Percentiles rank a stretch among this genome's conserved stretches.
Evolutionary conservation across 1,140 invertebrate species (phyloP).

Genomic region (Drosophila serrata): DNA sequence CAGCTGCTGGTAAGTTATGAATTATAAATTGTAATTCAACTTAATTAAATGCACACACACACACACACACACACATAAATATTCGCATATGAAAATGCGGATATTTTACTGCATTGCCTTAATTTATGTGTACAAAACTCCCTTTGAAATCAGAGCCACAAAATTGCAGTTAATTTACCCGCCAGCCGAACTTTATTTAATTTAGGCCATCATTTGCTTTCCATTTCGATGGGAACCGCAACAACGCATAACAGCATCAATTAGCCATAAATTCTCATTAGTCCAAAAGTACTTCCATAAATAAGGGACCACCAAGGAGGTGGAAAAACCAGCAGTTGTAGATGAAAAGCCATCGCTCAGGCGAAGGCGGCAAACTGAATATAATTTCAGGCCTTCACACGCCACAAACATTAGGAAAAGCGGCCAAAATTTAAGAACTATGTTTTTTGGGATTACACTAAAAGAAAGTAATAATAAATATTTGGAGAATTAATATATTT

Average conservation of each 20-base stretch:
- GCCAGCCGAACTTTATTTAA: constrained; percentile 16
- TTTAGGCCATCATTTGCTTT: constrained; percentile 28
- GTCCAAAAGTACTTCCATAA: constrained; percentile 48
- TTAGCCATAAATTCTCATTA: constrained; percentile 75
- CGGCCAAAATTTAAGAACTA: constrained; percentile 16
- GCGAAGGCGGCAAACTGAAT: constrained; percentile 41
- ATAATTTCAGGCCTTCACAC: constrained; percentile 35
- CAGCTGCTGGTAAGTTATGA: constrained; percentile 37
- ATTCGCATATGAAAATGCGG: constrained; percentile 29
- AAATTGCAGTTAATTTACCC: constrained; percentile 33
- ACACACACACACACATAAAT: not conserved
- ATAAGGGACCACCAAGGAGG: constrained; percentile 11
- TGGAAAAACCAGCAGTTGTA: constrained; percentile 7
- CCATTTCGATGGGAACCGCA: constrained; percentile 15
- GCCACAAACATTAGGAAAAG: constrained; percentile 22
- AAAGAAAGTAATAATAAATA: not conserved
- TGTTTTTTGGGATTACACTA: not conserved
- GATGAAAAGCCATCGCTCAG: constrained; percentile 47
- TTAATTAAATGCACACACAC: constrained; percentile 52
- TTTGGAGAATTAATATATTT: not conserved
- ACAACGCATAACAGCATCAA: constrained; percentile 49
- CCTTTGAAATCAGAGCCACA: constrained; percentile 16
- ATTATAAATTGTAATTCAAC: constrained; percentile 66
- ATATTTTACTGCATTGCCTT: constrained; percentile 58
- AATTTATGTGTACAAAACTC: constrained; percentile 20